Base-by-base conservation (phyloP, 2,113 vertebrate genomes). In the Ictalurus punctatus region DNA sequence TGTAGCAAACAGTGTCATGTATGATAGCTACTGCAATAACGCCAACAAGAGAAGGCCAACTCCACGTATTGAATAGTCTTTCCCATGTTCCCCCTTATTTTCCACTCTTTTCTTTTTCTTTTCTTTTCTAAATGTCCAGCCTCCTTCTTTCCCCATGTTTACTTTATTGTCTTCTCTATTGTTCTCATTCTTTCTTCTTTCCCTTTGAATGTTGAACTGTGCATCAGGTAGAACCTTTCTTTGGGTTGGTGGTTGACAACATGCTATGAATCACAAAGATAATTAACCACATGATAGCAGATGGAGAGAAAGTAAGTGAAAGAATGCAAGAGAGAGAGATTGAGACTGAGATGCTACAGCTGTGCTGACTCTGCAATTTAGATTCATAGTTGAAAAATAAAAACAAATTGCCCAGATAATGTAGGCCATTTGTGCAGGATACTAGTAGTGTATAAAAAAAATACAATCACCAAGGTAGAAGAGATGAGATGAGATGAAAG, bases 221-320 rank as follows among this genome's bases (percentile, higher is more conserved):
- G 58, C 71, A 86, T 86, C 80, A 80, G 52, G 48, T 84, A 71
- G 37, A 89, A 30, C 48, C 86, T 84, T 69, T 83, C 58, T 63
- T 74, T n/a, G 44, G 74, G 23, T 14, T 78, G 44, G 44, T 69
- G 79, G 59, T 19, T 76, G 65, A 73, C 83, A 74, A 83, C 56
- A 58, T 86, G 83, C 56, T 8, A 69, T 86, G 71, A 88, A 90
- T 89, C 79, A 69, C 59, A 90, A 88, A 88, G 44, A 52, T 80
- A 86, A 86, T 84, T 67, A 83, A 48, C 37, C 9, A 69, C 59
- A 63, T 19, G 8, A 67, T 52, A 34, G 9, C n/a, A 44, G 40
- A 44, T 44, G 0, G 40, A 44, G 40, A 44, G 40, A 44, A 44
- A 44, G 40, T 4, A 4, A 6, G 40, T 6, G 40, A 44, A 44